Percentiles rank a stretch among this genome's conserved stretches.
phyloP scores from a whole-genome alignment of 2,888 invertebrate species.

The Tetragnatha montana region DNA sequence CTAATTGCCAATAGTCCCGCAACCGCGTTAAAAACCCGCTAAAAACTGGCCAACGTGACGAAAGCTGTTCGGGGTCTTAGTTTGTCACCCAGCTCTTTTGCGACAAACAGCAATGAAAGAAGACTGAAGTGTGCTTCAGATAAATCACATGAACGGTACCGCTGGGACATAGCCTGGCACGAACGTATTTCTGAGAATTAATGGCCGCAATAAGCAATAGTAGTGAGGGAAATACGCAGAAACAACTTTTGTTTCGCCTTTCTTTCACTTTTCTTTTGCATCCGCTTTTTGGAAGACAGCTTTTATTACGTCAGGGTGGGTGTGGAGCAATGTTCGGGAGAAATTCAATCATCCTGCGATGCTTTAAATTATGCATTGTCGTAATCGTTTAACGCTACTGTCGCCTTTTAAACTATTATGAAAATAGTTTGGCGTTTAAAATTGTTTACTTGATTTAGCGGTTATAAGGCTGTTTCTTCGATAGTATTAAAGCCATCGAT shows the following conservation, averaged over 20 bases:
- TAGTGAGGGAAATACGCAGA: conserved; percentile 55
- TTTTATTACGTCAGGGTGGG: not conserved
- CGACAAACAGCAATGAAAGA: conserved; percentile 66
- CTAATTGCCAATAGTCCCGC: conserved; percentile 56
- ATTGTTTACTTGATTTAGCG: no score
- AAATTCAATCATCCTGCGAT: no score
- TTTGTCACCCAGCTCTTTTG: conserved; percentile 55
- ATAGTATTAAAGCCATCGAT: no score
- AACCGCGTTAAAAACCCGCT: conserved; percentile 47
- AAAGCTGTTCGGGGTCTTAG: conserved; percentile 46
- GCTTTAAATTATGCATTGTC: no score
- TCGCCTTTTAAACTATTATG: no score
- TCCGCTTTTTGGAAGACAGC: conserved; percentile 3
- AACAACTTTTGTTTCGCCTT: conserved; percentile 51
- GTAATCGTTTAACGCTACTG: no score
- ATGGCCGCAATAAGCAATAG: conserved; percentile 67
- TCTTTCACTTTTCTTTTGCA: conserved; percentile 12
- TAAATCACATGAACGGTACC: conserved; percentile 66
- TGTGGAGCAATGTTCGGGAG: no score
- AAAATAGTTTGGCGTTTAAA: no score
- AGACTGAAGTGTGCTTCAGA: conserved; percentile 59
- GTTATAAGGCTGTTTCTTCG: no score
- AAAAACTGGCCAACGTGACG: conserved; percentile 42
- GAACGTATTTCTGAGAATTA: conserved; percentile 68
- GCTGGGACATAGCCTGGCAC: conserved; percentile 51